phyloP scores from a whole-genome alignment of 2,113 vertebrate species.

The Platysteira castanea region DNA sequence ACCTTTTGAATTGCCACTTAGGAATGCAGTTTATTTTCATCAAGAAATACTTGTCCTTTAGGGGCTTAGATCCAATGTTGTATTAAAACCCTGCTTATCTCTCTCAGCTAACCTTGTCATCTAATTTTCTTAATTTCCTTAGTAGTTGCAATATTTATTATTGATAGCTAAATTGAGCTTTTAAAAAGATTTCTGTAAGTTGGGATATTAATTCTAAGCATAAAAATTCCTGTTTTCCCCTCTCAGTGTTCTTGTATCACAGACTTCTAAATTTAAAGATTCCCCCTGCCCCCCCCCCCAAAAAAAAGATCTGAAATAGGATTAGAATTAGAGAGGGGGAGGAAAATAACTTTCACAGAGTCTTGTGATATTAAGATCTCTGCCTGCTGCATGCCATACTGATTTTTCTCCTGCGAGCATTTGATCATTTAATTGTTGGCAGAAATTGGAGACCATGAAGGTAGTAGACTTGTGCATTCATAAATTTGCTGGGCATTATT shows the following conservation, averaged over 20 bases:
- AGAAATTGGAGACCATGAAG: background rate
- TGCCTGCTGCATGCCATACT: background rate
- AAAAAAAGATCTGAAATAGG: background rate
- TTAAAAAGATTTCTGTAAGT: background rate
- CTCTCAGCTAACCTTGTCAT: background rate
- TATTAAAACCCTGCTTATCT: background rate
- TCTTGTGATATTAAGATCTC: background rate
- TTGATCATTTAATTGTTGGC: background rate
- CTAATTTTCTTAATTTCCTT: background rate
- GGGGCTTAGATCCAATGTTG: background rate
- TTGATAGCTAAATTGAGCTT: background rate
- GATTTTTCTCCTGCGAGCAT: background rate
- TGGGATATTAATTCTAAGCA: background rate
- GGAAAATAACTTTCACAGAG: background rate
- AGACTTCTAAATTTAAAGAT: background rate
- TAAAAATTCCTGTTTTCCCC: background rate
- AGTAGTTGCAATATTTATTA: background rate
- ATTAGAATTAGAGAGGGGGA: background rate
- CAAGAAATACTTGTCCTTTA: background rate
- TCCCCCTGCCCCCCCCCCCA: accelerated
- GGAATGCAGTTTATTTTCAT: background rate
- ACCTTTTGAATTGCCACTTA: background rate
- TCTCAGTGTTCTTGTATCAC: background rate
- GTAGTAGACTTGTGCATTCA: background rate
- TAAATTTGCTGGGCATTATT: background rate